These are phyloP conservation scores for Drosophila niveifrons DNA, from an alignment of 2,888 invertebrate species.

Conservation along the genomic window DNA sequence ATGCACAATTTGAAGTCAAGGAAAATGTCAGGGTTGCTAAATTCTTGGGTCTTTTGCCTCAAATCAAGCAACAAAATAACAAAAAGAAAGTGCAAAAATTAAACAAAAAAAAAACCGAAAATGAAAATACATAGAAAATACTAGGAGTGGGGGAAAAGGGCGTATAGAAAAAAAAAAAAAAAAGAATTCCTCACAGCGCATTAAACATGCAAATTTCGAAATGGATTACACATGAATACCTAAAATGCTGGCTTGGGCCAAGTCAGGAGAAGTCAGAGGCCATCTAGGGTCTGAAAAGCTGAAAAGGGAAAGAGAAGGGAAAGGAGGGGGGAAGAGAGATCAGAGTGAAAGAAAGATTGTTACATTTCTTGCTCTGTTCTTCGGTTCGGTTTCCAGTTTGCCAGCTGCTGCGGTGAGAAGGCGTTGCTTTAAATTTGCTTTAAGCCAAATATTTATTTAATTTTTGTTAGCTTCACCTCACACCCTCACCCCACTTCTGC, in stretches of 20 bases:
- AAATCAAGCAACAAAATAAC: slow-evolving; percentile 30
- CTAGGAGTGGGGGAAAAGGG: neutral
- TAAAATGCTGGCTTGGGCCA: slow-evolving; percentile 38
- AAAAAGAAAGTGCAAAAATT: neutral
- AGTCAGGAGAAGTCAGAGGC: slow-evolving; percentile 22
- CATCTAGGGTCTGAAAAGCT: neutral
- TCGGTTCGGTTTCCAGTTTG: neutral
- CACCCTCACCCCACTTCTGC: neutral
- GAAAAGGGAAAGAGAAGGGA: neutral
- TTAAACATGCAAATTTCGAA: slow-evolving; percentile 72
- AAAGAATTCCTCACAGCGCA: slow-evolving; percentile 56
- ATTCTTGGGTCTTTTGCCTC: slow-evolving; percentile 17
- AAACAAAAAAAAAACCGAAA: slow-evolving; percentile 1
- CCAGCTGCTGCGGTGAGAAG: slow-evolving; percentile 25
- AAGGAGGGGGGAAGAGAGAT: neutral
- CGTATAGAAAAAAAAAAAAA: slow-evolving; percentile 9
- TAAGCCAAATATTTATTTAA: slow-evolving; percentile 79
- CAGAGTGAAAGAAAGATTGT: neutral
- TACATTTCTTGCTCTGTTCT: slow-evolving; percentile 16
- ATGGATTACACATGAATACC: slow-evolving; percentile 69
- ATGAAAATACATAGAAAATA: neutral
- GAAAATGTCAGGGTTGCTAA: slow-evolving; percentile 42
- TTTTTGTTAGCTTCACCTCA: slow-evolving; percentile 57
- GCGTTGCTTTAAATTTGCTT: slow-evolving; percentile 61
- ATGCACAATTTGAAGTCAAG: slow-evolving; percentile 39